Percentiles rank a stretch among this genome's conserved stretches.
Conservation (phyloP, 2,888 invertebrate species). For the Vandiemenella viatica region DNA sequence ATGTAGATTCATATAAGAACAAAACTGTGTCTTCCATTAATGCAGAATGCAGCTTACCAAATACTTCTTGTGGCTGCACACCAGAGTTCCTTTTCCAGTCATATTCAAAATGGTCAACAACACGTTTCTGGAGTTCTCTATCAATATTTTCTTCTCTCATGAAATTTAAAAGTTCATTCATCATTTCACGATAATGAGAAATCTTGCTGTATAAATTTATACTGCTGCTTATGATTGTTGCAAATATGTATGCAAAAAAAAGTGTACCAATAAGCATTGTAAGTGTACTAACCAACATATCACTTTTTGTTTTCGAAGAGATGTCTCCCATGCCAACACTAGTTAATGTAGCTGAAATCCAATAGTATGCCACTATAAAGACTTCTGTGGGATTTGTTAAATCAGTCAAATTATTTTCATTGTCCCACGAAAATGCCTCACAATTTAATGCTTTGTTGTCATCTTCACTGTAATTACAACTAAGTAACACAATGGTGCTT, state of each 20-base stretch:
- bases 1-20: conserved; percentile 36
- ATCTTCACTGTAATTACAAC: too few species aligned
- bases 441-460: too few species aligned
- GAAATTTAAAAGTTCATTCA: conserved; percentile 34
- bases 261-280: conserved; percentile 33
- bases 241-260: conserved; percentile 37
- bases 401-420: too few species aligned
- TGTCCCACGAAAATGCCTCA: too few species aligned
- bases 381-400: conserved; percentile 28
- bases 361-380: conserved; percentile 34
- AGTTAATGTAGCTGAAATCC: conserved; percentile 31
- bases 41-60: conserved; percentile 35
- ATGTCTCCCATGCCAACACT: conserved; percentile 33
- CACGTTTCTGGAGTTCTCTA: conserved; percentile 26
- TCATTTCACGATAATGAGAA: conserved; percentile 33
- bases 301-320: conserved; percentile 30
- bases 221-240: conserved; percentile 34
- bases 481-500: too few species aligned
- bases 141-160: conserved; percentile 28
- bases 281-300: conserved; percentile 32
- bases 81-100: conserved; percentile 37
- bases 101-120: conserved; percentile 35
- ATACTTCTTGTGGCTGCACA: conserved; percentile 32
- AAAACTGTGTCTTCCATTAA: conserved; percentile 38
- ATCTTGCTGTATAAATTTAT: conserved; percentile 34